Evolutionary conservation across 2,797 vertebrate genomes (phyloP), one percentile per base, ranked within the genome.

Genomic region (Pangasius sanitwongsei): DNA sequence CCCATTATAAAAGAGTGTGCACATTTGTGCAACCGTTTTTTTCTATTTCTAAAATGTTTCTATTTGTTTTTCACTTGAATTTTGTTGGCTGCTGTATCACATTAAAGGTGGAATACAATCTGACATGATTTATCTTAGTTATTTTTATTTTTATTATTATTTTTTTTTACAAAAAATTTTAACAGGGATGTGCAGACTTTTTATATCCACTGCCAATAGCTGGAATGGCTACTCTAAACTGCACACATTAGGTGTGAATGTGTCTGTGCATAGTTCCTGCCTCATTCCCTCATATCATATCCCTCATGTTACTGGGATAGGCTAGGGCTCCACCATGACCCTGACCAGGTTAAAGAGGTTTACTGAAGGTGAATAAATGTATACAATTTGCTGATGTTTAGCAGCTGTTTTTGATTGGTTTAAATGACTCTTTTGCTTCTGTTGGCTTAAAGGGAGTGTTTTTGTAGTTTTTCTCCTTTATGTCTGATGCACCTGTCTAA

Each of bases 401-500:
- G 25, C 61, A 44, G 25, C 28, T 70, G 48, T 7, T 55, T 53
- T 70, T 55, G 61, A 69, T 20, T 53, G 18, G 28, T 6, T 69
- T 31, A 50, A 48, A 31, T 13, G 15, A 48, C 31, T 50, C 3
- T 12, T 61, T 37, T 28, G 18, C 78, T 23, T 81, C 31, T 59
- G 78, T 59, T 44, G 37, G 8, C 18, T 23, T 69, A 69, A 69
- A 34, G 2, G 9, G 23, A 65, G 15, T 44, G 23, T 44, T 15
- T 31, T n/a, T 83, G 41, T n/a, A 15, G 4, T n/a, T 65, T 83
- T 28, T 1, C 34, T 44, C 81, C n/a, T 69, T 69, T 31, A 55
- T 69, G 63, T 34, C 83, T 69, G 44, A 53, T 34, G 83, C 83
- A 84, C 16, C 63, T 85, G 83, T 69, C 63, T 13, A 34, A 25